Evolutionary conservation across 2,113 vertebrate species (phyloP), one percentile per base, ranked within the genome.

Genomic region (Girardinichthys multiradiatus): DNA sequence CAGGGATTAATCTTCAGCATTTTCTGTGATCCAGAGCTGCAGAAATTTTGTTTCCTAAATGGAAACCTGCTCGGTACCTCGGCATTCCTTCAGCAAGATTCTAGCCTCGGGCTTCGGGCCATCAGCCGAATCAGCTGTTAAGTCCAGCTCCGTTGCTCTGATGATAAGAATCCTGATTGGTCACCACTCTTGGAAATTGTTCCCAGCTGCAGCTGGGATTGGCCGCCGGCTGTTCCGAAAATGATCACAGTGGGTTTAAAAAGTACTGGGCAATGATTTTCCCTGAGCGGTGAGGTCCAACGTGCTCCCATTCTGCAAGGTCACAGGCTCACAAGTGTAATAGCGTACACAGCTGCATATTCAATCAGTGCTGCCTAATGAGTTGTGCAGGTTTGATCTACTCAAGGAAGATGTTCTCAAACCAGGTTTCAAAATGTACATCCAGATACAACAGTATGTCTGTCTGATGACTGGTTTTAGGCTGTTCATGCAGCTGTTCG

Each of bases 281-380:
- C 48, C 19, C 51, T 29, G 26, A 48, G 70, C 33, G 37, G 30
- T 14, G 57, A 69, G 28, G 13, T 65, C 9, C n/a, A 13, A 54
- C 54, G 13, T 28, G 57, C 33, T 77, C 26, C 29, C 7, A 61
- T 33, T n/a, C 60, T 74, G 64, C 73, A 85, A 87, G 86, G 81
- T 92, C 85, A 76, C 74, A 3, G 61, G 26, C 74, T 69, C 21
- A 35, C 42, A 17, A 76, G 60, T 71, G 63, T 71, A 39, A 1
- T 54, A 42, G 28, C 69, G 77, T 31, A 17, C 75, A 66, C 11
- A 45, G 51, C 78, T 74, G 69, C 76, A 73, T 76, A 76, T 85
- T 86, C 76, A 89, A 84, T 89, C 73, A 80, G 71, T 14, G 64
- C 83, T 42, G 75, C 76, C 74, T 87, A 87, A 90, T 86, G 89